Evolutionary conservation across 2,113 vertebrate species (phyloP), one percentile per base, ranked within the genome.

Genomic region (Mobula birostris): DNA sequence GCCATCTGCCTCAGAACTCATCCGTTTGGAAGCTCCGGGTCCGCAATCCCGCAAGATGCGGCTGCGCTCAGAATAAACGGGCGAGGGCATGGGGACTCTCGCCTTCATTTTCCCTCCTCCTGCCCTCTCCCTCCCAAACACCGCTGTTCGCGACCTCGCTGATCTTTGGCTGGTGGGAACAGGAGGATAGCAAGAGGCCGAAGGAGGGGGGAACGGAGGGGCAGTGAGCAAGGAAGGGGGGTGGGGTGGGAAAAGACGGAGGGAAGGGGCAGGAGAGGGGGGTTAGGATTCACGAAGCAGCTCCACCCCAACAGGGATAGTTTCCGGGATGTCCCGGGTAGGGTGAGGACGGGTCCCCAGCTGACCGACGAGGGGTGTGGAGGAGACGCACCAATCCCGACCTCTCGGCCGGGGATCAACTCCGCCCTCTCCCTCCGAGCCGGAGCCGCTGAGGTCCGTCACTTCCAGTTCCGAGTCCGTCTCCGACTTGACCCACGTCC

Each of bases 381-480:
- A 48, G 48, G 48, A 48, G 48, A 48, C 48, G 48, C 48, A 48
- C 66, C 24, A 94, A 0, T 12, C 97, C 94, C 90, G 95, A 95
- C 92, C 94, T 94, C 7, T 95, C 90, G 95, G 97, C 95, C 96
- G 94, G 92, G 97, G 97, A 19, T 98, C 98, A 8, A 9, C 7
- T 0, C 97, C 95, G 0, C 95, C 97, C 94, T 98, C 98, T 0
- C 98, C 98, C 83, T 98, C 98, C 0, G 98, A 98, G 95, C 98
- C 98, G 96, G 98, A 98, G 96, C 98, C 98, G 36, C 98, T 98
- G 96, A 98, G 96, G 7, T 98, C 98, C 0, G 98, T 98, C 95
- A 98, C 98, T 95, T 98, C 98, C 97, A 98, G 96, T 96, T 98
- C 98, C 0, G 98, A 98, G 96, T 98, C 98, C 0, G 97, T 98